Evolutionary conservation across 2,113 vertebrate genomes (phyloP).

Genomic region (Cygnus buccinator): DNA sequence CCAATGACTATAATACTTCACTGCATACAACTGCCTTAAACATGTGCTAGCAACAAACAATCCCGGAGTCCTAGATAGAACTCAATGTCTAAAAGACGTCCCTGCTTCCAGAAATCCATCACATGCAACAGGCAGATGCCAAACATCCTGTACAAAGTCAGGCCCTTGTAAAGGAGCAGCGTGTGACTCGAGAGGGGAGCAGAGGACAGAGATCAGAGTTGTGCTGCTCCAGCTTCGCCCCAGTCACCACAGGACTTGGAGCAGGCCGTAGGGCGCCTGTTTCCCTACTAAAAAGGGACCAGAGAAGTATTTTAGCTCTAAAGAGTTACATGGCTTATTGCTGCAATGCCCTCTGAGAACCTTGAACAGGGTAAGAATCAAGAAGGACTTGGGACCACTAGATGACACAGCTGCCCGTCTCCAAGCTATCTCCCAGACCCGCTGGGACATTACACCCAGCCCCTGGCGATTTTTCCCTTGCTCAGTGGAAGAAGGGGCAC

Average conservation of each 20-base stretch:
- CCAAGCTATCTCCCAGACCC: background rate
- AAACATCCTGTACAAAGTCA: background rate
- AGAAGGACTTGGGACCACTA: background rate
- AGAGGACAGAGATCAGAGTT: background rate
- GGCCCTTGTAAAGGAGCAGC: background rate
- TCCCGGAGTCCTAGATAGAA: background rate
- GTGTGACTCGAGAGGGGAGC: background rate
- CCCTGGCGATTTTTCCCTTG: background rate
- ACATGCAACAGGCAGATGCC: accelerated
- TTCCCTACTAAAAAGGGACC: background rate
- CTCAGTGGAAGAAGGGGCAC: background rate
- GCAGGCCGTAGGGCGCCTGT: background rate
- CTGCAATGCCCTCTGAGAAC: background rate
- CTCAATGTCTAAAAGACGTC: accelerated
- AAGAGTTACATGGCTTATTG: accelerated
- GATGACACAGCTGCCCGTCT: accelerated
- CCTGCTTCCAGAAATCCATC: background rate
- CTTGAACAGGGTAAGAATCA: background rate
- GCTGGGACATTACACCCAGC: accelerated
- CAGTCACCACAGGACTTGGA: background rate
- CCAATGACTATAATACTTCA: background rate
- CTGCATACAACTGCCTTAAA: background rate
- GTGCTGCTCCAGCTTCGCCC: accelerated
- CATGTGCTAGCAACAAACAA: background rate
- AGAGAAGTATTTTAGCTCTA: background rate